Conservation (phyloP, 2,113 vertebrate genomes). For the Macaca mulatta region DNA sequence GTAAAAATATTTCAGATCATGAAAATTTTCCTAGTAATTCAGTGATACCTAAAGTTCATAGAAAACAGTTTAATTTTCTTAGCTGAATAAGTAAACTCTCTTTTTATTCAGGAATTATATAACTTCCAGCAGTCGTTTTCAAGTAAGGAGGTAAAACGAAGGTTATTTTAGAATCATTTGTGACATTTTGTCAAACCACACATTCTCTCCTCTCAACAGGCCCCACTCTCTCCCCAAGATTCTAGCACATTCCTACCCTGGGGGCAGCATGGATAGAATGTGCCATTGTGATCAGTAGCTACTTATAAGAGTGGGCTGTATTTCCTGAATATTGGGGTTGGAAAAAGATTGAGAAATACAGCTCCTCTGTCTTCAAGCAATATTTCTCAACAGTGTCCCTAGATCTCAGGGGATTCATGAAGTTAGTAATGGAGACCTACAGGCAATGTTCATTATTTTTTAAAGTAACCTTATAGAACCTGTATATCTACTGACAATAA, state of each 20-base stretch:
- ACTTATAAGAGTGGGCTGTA: neutral
- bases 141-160: neutral
- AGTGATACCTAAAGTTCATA: neutral
- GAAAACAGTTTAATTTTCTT: constrained; percentile 12
- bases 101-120: neutral
- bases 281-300: neutral
- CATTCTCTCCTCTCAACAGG: neutral
- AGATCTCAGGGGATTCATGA: neutral
- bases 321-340: neutral
- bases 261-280: neutral
- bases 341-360: neutral
- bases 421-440: neutral
- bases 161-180: neutral
- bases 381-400: neutral
- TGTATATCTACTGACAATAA: neutral
- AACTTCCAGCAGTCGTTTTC: neutral
- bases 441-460: constrained; percentile 14
- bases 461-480: neutral
- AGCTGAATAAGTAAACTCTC: neutral
- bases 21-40: neutral
- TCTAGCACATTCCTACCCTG: neutral
- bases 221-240: neutral
- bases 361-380: neutral
- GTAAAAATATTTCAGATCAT: neutral
- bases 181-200: neutral